Evolutionary conservation across 2,797 vertebrate genomes (phyloP).

Genomic region (Phalloptychus januarius): DNA sequence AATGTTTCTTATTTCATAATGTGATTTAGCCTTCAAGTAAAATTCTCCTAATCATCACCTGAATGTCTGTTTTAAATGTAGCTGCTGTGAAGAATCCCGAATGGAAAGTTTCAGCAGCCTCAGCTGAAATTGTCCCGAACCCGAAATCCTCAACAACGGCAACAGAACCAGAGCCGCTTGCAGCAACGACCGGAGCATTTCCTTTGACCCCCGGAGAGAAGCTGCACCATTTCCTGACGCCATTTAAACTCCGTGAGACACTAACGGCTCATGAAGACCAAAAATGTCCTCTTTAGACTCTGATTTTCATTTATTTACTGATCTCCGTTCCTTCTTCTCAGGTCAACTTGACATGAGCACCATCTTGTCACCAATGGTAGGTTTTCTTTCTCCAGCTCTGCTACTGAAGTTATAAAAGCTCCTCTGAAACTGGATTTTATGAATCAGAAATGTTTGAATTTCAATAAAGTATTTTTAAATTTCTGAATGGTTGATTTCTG

Average conservation of each 20-base stretch:
- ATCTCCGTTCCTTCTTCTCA: conserved; percentile 6
- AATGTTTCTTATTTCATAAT: not conserved
- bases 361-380: conserved; percentile 26
- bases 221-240: accelerated
- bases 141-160: not conserved
- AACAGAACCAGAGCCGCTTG: not conserved
- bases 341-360: not conserved
- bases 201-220: conserved; percentile 16
- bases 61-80: not conserved
- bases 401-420: not conserved
- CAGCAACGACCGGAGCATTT: accelerated
- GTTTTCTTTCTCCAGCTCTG: conserved; percentile 5
- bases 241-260: conserved; percentile 9
- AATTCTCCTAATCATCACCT: not conserved
- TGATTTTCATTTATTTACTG: not conserved
- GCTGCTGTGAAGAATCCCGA: not conserved
- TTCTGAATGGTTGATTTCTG: too few relatives aligned
- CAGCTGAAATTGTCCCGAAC: not conserved
- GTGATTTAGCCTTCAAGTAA: too few relatives aligned
- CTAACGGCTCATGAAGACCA: not conserved
- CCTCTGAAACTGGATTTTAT: not conserved
- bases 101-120: not conserved
- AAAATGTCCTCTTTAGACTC: not conserved
- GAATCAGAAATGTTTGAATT: too few relatives aligned
- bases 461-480: too few relatives aligned